phyloP scores from a whole-genome alignment of 2,797 vertebrate genomes.

The Mormyrus hasselquistii region DNA sequence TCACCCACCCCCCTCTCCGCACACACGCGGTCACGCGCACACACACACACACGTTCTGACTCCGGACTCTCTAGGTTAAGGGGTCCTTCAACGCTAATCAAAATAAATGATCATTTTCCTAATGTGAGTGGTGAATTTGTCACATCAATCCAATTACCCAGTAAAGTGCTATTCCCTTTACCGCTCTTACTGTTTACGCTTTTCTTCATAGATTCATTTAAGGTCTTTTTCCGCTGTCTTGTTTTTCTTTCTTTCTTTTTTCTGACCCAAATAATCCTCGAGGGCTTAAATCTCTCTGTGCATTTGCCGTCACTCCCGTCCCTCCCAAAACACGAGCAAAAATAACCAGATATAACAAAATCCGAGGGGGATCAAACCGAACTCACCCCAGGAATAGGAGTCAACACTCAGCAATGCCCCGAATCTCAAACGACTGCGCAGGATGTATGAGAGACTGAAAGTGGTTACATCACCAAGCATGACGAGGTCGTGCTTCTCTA shows the following conservation, averaged over 20 bases:
- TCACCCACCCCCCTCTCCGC: conserved; percentile 56
- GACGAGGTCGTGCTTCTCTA: background rate
- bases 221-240: background rate
- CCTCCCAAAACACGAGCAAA: background rate
- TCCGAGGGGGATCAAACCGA: background rate
- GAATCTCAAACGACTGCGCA: background rate
- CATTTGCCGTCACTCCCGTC: background rate
- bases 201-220: background rate
- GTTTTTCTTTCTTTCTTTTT: background rate
- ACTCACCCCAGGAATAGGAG: background rate
- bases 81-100: conserved; percentile 41
- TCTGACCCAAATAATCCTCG: background rate
- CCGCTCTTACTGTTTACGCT: background rate
- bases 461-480: background rate
- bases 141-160: conserved; percentile 27
- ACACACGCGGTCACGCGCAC: conserved; percentile 25
- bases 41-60: conserved; percentile 34
- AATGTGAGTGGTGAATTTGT: conserved; percentile 29
- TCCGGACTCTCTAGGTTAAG: conserved; percentile 35
- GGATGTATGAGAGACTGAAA: background rate
- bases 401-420: background rate
- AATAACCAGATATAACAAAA: background rate
- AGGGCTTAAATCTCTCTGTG: background rate
- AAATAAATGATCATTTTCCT: conserved; percentile 38
- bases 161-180: conserved; percentile 17